phyloP scores from a whole-genome alignment of 1,140 invertebrate species.

The Drosophila athabasca region DNA sequence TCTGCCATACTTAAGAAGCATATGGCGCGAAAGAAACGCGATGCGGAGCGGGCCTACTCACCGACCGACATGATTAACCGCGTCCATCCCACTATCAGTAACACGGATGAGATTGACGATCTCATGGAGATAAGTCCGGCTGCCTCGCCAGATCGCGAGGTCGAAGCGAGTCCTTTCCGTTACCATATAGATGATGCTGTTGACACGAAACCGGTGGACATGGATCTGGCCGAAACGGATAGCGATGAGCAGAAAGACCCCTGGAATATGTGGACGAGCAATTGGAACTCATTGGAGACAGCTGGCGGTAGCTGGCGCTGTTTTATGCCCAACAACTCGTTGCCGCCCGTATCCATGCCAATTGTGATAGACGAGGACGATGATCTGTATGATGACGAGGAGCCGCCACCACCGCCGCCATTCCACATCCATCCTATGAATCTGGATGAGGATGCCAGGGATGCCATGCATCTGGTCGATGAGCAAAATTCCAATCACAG shows the following conservation, averaged over 20 bases:
- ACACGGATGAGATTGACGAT: constrained; percentile 65
- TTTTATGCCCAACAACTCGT: constrained; percentile 42
- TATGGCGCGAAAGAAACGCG: constrained; percentile 70
- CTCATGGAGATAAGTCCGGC: constrained; percentile 81
- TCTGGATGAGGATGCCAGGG: constrained; percentile 65
- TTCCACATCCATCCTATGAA: constrained; percentile 65
- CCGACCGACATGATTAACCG: constrained; percentile 80
- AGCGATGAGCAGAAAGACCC: constrained; percentile 52
- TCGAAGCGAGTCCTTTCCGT: constrained; percentile 31
- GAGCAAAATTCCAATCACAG: constrained; percentile 46
- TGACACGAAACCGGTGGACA: constrained; percentile 76
- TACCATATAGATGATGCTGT: constrained; percentile 22
- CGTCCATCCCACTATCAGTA: constrained; percentile 51
- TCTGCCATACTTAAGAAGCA: constrained; percentile 78
- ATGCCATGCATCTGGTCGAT: constrained; percentile 55
- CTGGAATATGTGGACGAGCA: constrained; percentile 43
- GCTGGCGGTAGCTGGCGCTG: constrained; percentile 58
- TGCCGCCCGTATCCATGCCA: constrained; percentile 61
- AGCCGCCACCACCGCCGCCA: constrained; percentile 62
- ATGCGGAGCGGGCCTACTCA: constrained; percentile 78
- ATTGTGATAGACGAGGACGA: constrained; percentile 65
- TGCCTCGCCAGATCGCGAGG: constrained; percentile 56
- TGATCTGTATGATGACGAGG: constrained; percentile 52
- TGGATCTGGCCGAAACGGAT: constrained; percentile 77
- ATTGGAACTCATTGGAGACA: constrained; percentile 35